Conservation (phyloP, 2,797 vertebrate genomes). For the Sternarchorhynchus goeldii region DNA sequence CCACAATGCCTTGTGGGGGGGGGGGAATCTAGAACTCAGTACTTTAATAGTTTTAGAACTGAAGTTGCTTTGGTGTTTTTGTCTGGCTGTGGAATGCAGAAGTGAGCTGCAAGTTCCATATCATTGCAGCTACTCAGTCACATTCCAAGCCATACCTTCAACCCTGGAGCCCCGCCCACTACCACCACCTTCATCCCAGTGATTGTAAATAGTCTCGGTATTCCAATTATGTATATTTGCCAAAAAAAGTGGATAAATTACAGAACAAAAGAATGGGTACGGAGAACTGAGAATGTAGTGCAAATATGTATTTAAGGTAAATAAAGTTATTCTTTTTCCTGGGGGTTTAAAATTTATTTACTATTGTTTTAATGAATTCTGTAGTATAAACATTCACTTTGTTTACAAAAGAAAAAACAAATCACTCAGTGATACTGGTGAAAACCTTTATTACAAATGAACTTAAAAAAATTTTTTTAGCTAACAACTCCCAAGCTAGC, state of each 20-base stretch:
- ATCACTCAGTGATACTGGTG: background rate
- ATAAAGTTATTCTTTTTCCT: constrained; percentile 74
- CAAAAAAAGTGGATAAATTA: constrained; percentile 54
- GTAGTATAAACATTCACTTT: background rate
- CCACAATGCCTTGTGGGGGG: background rate
- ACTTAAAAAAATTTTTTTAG: constrained; percentile 12
- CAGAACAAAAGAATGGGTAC: constrained; percentile 48
- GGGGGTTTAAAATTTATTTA: constrained; percentile 56
- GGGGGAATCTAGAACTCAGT: background rate
- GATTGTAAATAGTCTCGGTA: constrained; percentile 73
- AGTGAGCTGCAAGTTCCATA: constrained; percentile 22
- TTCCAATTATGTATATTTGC: constrained; percentile 71
- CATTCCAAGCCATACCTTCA: constrained; percentile 38
- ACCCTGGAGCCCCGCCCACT: constrained; percentile 43
- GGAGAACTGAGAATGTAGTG: constrained; percentile 64
- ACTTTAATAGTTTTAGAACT: background rate
- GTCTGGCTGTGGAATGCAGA: background rate
- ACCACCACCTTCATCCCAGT: constrained; percentile 52
- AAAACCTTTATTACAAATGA: constrained; percentile 37
- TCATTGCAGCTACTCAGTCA: constrained; percentile 27
- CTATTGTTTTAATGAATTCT: background rate
- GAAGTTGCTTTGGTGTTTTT: background rate
- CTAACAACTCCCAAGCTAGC: background rate
- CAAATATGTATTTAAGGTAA: constrained; percentile 71
- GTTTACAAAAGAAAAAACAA: background rate